Base-by-base conservation (phyloP, 2,113 vertebrate genomes). In the Colossoma macropomum region DNA sequence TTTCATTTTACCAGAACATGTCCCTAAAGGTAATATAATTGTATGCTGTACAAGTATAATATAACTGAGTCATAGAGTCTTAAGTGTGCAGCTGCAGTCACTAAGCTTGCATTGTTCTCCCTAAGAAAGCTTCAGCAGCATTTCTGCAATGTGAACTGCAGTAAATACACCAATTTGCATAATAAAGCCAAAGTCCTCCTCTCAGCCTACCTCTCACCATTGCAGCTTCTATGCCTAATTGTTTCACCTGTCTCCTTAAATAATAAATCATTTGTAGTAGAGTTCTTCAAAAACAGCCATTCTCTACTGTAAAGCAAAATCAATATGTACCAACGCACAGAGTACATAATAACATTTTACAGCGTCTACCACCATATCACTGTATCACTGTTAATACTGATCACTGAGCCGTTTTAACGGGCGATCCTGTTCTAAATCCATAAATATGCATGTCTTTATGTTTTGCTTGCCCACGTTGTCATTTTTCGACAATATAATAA, bases 121-220 rank as follows among this genome's bases (percentile, higher is more conserved):
- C 9, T 25, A 62, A 62, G 59, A 62, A 25, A 62, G n/a, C 25
- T 3, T 25, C n/a, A 62, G 25, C 10, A 27, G 59, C 59, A 27
- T 11, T 11, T 10, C 59, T 62, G 59, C n/a, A 27, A 62, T 27
- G 12, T n/a, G n/a, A 59, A 62, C n/a, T 10, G 13, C 59, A n/a
- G 25, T 62, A 62, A 62, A 62, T 62, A 12, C 59, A 25, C n/a
- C 59, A 25, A n/a, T 62, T 62, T 62, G 59, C 59, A 62, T 62
- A 62, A 62, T 62, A 62, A 62, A 62, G 59, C 59, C 54, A 21
- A 56, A 59, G 54, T 59, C 59, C 23, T 62, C n/a, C n/a, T n/a
- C n/a, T 62, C 11, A 62, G 59, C 59, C 59, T 27, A 27, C 59
- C 59, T 62, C 59, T 62, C 23, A 62, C 5, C 27, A n/a, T 16